Conservation (phyloP, 2,113 vertebrate species). For the Amphilophus citrinellus region DNA sequence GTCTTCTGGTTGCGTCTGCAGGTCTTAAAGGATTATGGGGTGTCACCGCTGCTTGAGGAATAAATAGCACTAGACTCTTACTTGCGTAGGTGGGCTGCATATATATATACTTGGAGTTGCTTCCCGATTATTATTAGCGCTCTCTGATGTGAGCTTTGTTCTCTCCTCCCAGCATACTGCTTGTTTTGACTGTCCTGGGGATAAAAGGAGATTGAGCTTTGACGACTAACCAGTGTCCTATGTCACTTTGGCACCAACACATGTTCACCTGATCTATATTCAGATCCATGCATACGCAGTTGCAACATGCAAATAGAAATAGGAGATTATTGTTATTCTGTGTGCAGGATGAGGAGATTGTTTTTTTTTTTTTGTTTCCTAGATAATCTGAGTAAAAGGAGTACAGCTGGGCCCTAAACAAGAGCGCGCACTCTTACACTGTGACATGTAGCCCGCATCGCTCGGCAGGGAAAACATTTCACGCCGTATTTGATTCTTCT, state of each 20-base stretch:
- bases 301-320: slow-evolving; percentile 30
- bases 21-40: slow-evolving; percentile 67
- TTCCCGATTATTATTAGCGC: slow-evolving; percentile 16
- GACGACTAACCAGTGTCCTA: slow-evolving; percentile 35
- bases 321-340: slow-evolving; percentile 46
- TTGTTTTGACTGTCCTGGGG: slow-evolving; percentile 23
- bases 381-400: slow-evolving; percentile 23
- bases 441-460: background rate
- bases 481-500: slow-evolving; percentile 9
- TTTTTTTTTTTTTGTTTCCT: slow-evolving; percentile 1
- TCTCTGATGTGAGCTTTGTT: slow-evolving; percentile 29
- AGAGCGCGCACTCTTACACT: background rate
- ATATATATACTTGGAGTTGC: slow-evolving; percentile 28
- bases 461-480: slow-evolving; percentile 10
- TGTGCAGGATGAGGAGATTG: background rate
- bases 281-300: slow-evolving; percentile 46
- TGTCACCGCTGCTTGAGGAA: slow-evolving; percentile 22
- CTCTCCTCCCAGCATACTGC: background rate
- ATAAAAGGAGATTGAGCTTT: slow-evolving; percentile 52
- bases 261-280: slow-evolving; percentile 35
- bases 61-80: slow-evolving; percentile 57
- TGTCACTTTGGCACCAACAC: slow-evolving; percentile 29
- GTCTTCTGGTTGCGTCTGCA: slow-evolving; percentile 39
- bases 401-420: slow-evolving; percentile 1
- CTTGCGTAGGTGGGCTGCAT: slow-evolving; percentile 66